Conservation (phyloP, 2,888 invertebrate species). For the Dicroscelio sp. region DNA sequence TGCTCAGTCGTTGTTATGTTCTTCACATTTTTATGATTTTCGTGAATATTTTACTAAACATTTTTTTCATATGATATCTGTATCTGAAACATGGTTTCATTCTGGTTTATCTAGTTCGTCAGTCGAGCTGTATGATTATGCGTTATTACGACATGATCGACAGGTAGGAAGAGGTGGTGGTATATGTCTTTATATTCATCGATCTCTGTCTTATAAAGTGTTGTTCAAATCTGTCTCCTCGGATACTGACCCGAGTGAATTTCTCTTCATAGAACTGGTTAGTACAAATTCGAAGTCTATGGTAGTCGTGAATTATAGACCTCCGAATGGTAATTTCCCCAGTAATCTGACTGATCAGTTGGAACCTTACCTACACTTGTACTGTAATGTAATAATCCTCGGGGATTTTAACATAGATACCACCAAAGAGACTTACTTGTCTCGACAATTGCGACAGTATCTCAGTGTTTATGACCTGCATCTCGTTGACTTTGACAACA, state of each 20-base stretch:
- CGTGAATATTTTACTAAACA: too few relatives aligned
- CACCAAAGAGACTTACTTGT: not conserved
- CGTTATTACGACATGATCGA: too few relatives aligned
- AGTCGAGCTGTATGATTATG: too few relatives aligned
- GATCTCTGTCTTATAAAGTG: not conserved
- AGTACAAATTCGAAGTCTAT: not conserved
- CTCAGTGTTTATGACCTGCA: not conserved
- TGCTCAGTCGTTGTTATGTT: too few relatives aligned
- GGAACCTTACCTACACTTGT: not conserved
- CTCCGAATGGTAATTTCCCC: constrained; percentile 13
- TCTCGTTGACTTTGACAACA: not conserved
- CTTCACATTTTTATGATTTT: too few relatives aligned
- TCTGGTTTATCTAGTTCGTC: too few relatives aligned
- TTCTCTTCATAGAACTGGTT: not conserved
- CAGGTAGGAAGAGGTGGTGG: too few relatives aligned
- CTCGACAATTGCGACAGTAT: not conserved
- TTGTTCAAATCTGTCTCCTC: not conserved
- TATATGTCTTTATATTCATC: not conserved
- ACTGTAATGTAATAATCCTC: not conserved
- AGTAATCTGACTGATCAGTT: not conserved
- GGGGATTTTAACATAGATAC: too few relatives aligned
- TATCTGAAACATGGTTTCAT: too few relatives aligned
- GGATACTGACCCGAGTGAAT: not conserved
- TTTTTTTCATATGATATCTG: too few relatives aligned
- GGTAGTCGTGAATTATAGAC: not conserved